Conservation (phyloP, 2,888 invertebrate species). For the Autographa pulchrina region DNA sequence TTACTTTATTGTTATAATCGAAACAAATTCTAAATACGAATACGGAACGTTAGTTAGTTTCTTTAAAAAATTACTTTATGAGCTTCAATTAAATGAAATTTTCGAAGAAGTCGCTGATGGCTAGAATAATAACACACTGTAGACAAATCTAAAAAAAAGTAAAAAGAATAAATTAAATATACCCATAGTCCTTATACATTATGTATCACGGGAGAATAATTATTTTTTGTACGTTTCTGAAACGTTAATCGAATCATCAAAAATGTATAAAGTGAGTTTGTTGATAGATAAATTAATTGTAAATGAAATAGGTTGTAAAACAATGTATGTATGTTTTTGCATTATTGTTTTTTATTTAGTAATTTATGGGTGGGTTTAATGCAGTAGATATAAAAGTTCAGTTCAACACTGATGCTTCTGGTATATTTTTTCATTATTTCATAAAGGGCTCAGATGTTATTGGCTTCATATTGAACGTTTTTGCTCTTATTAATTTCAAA, state of each 20-base stretch:
- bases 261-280: conserved; percentile 57
- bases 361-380: not conserved
- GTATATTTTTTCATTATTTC: not conserved
- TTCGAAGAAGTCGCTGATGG: conserved; percentile 22
- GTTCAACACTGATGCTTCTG: not conserved
- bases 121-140: conserved; percentile 43
- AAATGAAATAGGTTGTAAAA: conserved; percentile 59
- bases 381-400: not conserved
- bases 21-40: conserved; percentile 3
- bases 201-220: conserved; percentile 63
- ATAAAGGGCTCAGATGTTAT: too few relatives aligned
- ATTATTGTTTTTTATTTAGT: conserved; percentile 10
- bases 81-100: not conserved
- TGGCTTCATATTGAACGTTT: too few relatives aligned
- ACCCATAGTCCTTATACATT: conserved; percentile 60
- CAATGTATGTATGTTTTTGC: conserved; percentile 19
- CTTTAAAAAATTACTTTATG: not conserved
- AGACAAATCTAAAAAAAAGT: conserved; percentile 41
- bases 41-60: not conserved
- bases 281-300: conserved; percentile 53
- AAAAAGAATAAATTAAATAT: conserved; percentile 48
- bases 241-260: conserved; percentile 49
- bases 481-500: too few relatives aligned
- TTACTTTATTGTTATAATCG: not conserved
- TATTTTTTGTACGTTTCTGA: conserved; percentile 76